These are phyloP conservation scores for Hippolais icterina DNA, from an alignment of 2,113 vertebrate genomes.

Conservation along the genomic window DNA sequence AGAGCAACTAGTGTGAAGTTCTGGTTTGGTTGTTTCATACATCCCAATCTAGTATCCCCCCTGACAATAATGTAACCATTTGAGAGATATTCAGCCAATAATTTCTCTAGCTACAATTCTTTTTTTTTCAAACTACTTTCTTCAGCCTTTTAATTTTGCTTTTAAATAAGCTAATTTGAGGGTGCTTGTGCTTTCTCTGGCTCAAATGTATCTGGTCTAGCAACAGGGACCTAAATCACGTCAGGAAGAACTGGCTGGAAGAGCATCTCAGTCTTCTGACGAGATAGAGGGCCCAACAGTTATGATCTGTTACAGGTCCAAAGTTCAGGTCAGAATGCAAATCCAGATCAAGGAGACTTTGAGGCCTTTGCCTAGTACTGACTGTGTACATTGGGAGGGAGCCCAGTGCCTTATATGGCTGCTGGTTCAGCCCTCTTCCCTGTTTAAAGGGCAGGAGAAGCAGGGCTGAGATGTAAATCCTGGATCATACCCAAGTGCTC, in stretches of 20 bases:
- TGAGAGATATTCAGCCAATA: background rate
- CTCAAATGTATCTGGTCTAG: background rate
- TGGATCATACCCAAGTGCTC: background rate
- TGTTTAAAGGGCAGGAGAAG: constrained; percentile 2
- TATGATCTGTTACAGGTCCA: background rate
- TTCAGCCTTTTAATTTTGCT: background rate
- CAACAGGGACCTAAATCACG: background rate
- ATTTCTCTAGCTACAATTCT: background rate
- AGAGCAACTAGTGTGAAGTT: background rate
- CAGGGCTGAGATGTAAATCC: background rate
- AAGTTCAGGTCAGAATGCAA: constrained; percentile 5
- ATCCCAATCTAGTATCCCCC: background rate
- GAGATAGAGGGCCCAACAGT: background rate
- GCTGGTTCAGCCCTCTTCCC: background rate
- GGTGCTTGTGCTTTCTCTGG: background rate
- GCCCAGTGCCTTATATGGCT: background rate
- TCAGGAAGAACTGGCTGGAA: background rate
- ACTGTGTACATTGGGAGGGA: constrained; percentile 15
- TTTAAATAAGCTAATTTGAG: background rate
- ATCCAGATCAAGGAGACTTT: background rate
- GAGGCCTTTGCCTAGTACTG: background rate
- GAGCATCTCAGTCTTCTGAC: background rate
- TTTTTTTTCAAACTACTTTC: background rate
- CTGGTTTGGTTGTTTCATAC: background rate
- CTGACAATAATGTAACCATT: background rate